phyloP scores from a whole-genome alignment of 2,888 invertebrate genomes.

The Drosophila flavopinicola region DNA sequence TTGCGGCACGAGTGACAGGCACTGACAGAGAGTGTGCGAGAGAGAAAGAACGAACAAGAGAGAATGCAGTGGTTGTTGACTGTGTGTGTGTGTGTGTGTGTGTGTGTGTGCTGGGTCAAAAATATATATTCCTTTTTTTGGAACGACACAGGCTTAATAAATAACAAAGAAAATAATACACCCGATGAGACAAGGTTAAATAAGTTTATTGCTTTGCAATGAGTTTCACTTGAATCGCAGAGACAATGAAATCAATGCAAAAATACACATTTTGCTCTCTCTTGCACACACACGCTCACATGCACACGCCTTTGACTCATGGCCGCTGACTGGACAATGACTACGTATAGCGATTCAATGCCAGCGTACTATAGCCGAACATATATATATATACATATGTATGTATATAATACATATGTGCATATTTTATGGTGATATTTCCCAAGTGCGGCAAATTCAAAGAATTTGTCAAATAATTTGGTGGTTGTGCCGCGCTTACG shows the following conservation, averaged over 20 bases:
- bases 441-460: conserved; percentile 18
- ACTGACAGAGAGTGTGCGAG: conserved; percentile 34
- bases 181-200: conserved; percentile 29
- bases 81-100: conserved; percentile 41
- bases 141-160: conserved; percentile 34
- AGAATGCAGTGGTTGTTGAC: conserved; percentile 59
- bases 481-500: conserved; percentile 27
- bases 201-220: conserved; percentile 39
- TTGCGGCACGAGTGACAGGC: conserved; percentile 59
- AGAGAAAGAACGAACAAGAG: conserved; percentile 19
- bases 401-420: conserved; percentile 2
- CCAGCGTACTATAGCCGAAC: conserved; percentile 19
- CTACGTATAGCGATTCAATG: conserved; percentile 48
- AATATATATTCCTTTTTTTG: conserved; percentile 26
- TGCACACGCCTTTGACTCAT: conserved; percentile 49
- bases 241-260: conserved; percentile 48
- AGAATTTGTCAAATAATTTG: conserved; percentile 16
- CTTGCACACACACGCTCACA: conserved; percentile 8
- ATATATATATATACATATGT: background rate
- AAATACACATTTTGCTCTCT: conserved; percentile 19
- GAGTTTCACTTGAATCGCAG: conserved; percentile 2
- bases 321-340: conserved; percentile 52
- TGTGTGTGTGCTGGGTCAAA: conserved; percentile 44
- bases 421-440: conserved; percentile 17
- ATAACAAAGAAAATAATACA: conserved; percentile 41